Evolutionary conservation across 2,888 invertebrate species (phyloP).

Genomic region (Pterostichus niger): DNA sequence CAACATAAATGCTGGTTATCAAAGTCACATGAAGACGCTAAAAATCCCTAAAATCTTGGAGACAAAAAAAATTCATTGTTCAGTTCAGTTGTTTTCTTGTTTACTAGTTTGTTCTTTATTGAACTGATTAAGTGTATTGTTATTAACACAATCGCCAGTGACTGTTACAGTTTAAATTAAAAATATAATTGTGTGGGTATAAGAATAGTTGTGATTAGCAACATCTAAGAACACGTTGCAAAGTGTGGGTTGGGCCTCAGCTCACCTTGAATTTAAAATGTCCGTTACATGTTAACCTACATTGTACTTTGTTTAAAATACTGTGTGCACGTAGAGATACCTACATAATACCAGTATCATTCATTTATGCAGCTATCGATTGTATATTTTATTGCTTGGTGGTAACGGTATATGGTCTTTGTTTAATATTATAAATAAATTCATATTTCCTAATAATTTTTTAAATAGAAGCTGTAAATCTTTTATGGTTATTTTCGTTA

Average conservation of each 20-base stretch:
- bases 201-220: conserved; percentile 4
- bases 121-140: too few relatives aligned
- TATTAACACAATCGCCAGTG: too few relatives aligned
- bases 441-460: not conserved
- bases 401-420: conserved; percentile 6
- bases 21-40: too few relatives aligned
- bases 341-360: not conserved
- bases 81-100: too few relatives aligned
- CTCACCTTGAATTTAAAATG: conserved; percentile 51
- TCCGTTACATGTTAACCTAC: conserved; percentile 58
- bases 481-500: conserved; percentile 15
- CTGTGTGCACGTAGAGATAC: conserved; percentile 4
- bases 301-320: conserved; percentile 31
- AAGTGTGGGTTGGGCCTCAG: conserved; percentile 9
- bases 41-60: too few relatives aligned
- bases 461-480: conserved; percentile 6
- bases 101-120: too few relatives aligned
- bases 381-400: not conserved
- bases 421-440: conserved; percentile 5
- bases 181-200: not conserved
- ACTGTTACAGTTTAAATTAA: too few relatives aligned
- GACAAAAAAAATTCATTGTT: too few relatives aligned
- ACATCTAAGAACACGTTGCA: not conserved
- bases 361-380: not conserved
- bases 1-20: too few relatives aligned